Evolutionary conservation across 2,113 vertebrate genomes (phyloP).

Genomic region (Euleptes europaea): DNA sequence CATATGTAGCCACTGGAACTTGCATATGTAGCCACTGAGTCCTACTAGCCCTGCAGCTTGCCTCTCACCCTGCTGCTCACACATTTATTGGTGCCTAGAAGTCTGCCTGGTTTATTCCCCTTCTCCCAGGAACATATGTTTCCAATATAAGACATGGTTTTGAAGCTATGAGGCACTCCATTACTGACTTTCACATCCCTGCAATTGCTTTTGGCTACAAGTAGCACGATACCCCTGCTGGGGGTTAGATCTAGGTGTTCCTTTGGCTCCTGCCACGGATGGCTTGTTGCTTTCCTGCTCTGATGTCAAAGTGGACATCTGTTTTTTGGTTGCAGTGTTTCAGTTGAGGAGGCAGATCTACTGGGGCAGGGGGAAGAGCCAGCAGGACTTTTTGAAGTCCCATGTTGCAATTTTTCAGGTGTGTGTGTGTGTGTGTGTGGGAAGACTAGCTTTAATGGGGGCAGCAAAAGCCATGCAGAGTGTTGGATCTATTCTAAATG

Average conservation of each 20-base stretch:
- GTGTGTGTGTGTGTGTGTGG: neutral
- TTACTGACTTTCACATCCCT: constrained; percentile 39
- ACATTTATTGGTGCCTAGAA: constrained; percentile 35
- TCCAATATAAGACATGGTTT: constrained; percentile 54
- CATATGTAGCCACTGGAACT: neutral
- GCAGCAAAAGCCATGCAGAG: neutral
- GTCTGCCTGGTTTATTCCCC: constrained; percentile 41
- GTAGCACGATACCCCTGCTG: constrained; percentile 19
- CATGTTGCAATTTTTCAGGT: neutral
- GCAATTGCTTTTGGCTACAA: constrained; percentile 2
- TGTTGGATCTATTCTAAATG: neutral
- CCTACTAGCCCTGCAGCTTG: neutral
- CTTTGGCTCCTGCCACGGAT: fast-evolving
- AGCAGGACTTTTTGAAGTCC: neutral
- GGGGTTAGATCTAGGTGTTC: neutral
- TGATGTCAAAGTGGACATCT: fast-evolving
- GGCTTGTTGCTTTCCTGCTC: neutral
- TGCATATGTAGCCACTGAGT: no score
- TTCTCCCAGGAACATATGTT: constrained; percentile 63
- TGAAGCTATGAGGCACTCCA: constrained; percentile 17
- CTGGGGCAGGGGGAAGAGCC: neutral
- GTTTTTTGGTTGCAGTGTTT: fast-evolving
- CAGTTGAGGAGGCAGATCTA: neutral
- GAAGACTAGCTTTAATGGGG: neutral
- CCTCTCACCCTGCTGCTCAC: constrained; percentile 43